Evolutionary conservation across 2,888 invertebrate genomes (phyloP), one percentile per base, ranked within the genome.

Genomic region (Phorcus lineatus): DNA sequence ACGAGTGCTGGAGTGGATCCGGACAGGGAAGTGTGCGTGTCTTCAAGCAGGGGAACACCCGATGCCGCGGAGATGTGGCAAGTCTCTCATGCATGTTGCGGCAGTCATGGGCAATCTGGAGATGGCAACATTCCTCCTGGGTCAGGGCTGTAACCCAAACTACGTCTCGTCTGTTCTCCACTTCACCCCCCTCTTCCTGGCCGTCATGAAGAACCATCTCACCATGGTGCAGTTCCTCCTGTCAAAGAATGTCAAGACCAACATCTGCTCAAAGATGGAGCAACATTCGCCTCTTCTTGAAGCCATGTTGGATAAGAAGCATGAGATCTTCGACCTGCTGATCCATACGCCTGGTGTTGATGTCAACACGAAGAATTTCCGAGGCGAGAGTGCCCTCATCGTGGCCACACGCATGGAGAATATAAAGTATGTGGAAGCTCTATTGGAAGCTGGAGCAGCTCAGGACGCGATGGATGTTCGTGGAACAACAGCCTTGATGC

Each of bases 371-470:
- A 78, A 74, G n/a, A 82, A 81, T 40, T 77, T 85, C 54, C 80
- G 84, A 13, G 78, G 81, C 16, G 87, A 89, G 52, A 84, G 88
- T 7, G 80, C 88, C 2, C 74, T 90, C 31, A 80, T 86, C 6
- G 36, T 84, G 11, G 86, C 88, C 76, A 82, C 88, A 13, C 79
- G 87, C 36, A 80, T 84, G 80, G 83, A 86, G 54, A 81, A 85
- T 57, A 80, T 83, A 40, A 83, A 85, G 31, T 67, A 85, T 1
- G 82, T 86, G 47, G 85, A 84, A 22, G 74, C 83, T 76, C 79
- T 91, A 47, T 75, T 91, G 57, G 80, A 85, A 22, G 87, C 88
- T n/a, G 90, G 91, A 1, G 90, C 90, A 2, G 77, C 88, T 76
- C 86, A 87, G 0, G 86, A 91, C 36, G 40, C 83, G 0, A 78